Conservation (phyloP, 1,140 invertebrate species). For the Nasonia giraulti region DNA sequence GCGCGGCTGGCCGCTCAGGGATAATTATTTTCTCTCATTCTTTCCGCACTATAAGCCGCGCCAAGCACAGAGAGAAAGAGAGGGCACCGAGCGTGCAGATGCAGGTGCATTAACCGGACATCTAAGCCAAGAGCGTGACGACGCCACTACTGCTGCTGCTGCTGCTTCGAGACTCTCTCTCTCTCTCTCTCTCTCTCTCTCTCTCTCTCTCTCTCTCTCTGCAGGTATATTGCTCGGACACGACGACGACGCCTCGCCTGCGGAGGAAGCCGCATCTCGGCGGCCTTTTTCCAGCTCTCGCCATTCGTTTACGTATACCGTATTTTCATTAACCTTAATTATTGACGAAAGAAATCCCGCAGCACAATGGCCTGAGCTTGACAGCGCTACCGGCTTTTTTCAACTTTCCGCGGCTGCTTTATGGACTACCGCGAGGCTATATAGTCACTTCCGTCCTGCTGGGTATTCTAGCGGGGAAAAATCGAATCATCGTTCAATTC, state of each 20-base stretch:
- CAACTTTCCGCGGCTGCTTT: not conserved
- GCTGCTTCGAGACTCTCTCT: not conserved
- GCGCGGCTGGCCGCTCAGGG: not conserved
- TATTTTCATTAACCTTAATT: slow-evolving; percentile 45
- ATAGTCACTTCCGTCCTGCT: too few relatives aligned
- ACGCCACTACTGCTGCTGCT: not conserved
- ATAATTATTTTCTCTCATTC: slow-evolving; percentile 54
- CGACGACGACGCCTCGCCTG: not conserved
- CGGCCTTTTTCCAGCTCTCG: not conserved
- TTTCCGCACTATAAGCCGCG: slow-evolving; percentile 53
- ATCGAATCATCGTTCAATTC: too few relatives aligned
- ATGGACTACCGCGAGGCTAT: not conserved
- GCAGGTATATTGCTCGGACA: not conserved
- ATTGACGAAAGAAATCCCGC: slow-evolving; percentile 16
- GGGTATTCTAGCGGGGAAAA: too few relatives aligned
- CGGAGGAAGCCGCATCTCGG: not conserved
- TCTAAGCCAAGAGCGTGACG: slow-evolving; percentile 67
- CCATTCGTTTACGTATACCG: not conserved
- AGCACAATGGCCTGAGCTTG: not conserved
- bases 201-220: too few relatives aligned
- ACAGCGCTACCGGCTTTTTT: slow-evolving; percentile 4
- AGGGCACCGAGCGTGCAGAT: slow-evolving; percentile 59
- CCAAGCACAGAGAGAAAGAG: slow-evolving; percentile 5
- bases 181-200: not conserved
- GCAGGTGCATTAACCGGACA: slow-evolving; percentile 72